Percentiles rank a stretch among this genome's conserved stretches.
These are phyloP conservation scores for Mustela erminea DNA, from an alignment of 2,797 vertebrate species.

Conservation along the genomic window DNA sequence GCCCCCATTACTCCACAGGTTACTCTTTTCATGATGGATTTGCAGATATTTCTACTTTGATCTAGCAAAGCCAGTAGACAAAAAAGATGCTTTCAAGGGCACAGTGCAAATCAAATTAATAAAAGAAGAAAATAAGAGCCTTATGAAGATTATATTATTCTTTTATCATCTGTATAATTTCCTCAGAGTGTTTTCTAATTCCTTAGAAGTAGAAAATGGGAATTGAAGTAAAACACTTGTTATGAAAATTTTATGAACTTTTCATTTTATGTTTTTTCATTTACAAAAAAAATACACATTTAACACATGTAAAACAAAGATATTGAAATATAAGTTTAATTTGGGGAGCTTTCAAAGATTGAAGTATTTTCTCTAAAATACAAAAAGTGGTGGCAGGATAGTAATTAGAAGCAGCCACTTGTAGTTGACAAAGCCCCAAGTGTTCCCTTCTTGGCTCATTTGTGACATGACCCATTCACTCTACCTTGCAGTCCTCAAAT, in stretches of 20 bases:
- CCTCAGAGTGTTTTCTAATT: not conserved
- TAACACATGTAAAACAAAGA: not conserved
- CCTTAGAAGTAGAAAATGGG: not conserved
- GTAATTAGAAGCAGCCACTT: not conserved
- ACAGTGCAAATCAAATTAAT: not conserved
- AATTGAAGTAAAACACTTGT: not conserved
- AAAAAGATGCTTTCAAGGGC: not conserved
- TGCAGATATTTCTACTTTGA: not conserved
- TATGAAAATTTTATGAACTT: not conserved
- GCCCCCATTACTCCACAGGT: not conserved
- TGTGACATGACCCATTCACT: rapidly evolving
- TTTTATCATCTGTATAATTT: not conserved
- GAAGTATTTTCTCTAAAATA: not conserved
- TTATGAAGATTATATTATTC: not conserved
- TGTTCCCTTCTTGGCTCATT: too few species aligned
- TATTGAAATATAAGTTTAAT: not conserved
- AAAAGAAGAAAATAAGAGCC: not conserved
- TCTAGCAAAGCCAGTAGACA: not conserved
- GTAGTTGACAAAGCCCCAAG: not conserved
- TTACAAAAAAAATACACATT: not conserved
- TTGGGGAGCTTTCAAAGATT: not conserved
- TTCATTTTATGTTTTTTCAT: not conserved
- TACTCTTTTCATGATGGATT: not conserved
- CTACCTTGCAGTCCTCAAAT: too few species aligned
- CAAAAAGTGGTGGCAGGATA: too few species aligned